phyloP scores from a whole-genome alignment of 1,140 invertebrate genomes.

The Pachyrhynchus sulphureomaculatus region DNA sequence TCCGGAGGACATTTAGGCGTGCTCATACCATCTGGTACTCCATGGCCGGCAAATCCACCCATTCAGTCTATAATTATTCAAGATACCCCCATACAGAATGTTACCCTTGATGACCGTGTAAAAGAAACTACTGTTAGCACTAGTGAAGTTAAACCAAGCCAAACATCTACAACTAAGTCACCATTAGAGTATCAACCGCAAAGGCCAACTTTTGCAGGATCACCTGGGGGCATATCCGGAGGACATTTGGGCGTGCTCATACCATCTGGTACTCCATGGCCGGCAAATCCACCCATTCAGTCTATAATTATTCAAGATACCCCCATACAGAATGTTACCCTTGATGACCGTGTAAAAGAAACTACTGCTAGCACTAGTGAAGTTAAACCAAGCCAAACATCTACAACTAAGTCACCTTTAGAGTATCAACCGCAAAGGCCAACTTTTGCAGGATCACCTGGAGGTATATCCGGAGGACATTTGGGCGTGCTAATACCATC shows the following conservation, averaged over 20 bases:
- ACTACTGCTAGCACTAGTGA: neutral
- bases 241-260: neutral
- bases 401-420: neutral
- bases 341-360: slow-evolving; percentile 1
- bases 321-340: no score
- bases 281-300: neutral
- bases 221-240: no score
- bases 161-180: neutral
- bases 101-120: no score
- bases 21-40: neutral
- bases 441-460: slow-evolving; percentile 9
- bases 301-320: neutral
- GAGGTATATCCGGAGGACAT: neutral
- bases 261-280: slow-evolving; percentile 15
- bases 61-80: neutral
- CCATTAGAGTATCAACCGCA: neutral
- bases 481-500: slow-evolving; percentile 1
- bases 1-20: neutral
- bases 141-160: neutral
- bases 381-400: neutral
- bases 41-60: slow-evolving; percentile 7
- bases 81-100: neutral
- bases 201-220: slow-evolving; percentile 16
- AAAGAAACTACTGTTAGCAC: neutral
- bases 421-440: slow-evolving; percentile 15